phyloP scores from a whole-genome alignment of 2,113 vertebrate species.

The Gasterosteus aculeatus region DNA sequence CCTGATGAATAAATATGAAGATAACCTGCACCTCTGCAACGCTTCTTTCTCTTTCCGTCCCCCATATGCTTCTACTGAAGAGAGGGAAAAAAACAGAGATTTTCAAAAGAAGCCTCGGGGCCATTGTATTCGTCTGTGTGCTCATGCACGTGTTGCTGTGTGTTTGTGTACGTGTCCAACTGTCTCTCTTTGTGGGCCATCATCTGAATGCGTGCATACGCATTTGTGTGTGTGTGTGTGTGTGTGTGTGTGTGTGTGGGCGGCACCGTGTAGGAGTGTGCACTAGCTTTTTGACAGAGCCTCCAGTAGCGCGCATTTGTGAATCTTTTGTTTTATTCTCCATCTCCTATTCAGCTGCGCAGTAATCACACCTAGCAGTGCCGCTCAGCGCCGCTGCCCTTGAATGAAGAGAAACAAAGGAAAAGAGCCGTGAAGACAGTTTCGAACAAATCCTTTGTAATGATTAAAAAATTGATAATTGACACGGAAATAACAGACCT shows the following conservation, averaged over 20 bases:
- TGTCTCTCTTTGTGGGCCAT: slow-evolving; percentile 53
- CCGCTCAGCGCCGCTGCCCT: slow-evolving; percentile 50
- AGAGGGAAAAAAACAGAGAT: slow-evolving; percentile 45
- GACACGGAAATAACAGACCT: not conserved
- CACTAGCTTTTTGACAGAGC: slow-evolving; percentile 77
- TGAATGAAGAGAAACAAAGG: slow-evolving; percentile 42
- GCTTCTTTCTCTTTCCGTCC: slow-evolving; percentile 43
- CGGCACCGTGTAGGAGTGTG: slow-evolving; percentile 73
- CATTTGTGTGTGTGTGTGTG: slow-evolving; percentile 42
- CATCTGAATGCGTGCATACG: slow-evolving; percentile 62
- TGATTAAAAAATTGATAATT: not conserved
- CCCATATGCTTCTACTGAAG: slow-evolving; percentile 71
- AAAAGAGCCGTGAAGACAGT: slow-evolving; percentile 22
- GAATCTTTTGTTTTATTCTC: slow-evolving; percentile 75
- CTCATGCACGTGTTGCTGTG: slow-evolving; percentile 36
- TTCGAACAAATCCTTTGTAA: slow-evolving; percentile 27
- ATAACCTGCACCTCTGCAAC: slow-evolving; percentile 74
- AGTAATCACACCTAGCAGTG: slow-evolving; percentile 59
- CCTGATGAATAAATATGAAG: slow-evolving; percentile 82
- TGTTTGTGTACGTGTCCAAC: slow-evolving; percentile 34
- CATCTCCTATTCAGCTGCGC: slow-evolving; percentile 61
- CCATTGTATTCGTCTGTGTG: slow-evolving; percentile 52
- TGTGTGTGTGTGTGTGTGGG: slow-evolving; percentile 74
- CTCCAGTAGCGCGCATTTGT: slow-evolving; percentile 76
- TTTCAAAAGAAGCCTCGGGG: slow-evolving; percentile 71